phyloP scores from a whole-genome alignment of 2,113 vertebrate genomes.

The Eudyptes chrysolophus region DNA sequence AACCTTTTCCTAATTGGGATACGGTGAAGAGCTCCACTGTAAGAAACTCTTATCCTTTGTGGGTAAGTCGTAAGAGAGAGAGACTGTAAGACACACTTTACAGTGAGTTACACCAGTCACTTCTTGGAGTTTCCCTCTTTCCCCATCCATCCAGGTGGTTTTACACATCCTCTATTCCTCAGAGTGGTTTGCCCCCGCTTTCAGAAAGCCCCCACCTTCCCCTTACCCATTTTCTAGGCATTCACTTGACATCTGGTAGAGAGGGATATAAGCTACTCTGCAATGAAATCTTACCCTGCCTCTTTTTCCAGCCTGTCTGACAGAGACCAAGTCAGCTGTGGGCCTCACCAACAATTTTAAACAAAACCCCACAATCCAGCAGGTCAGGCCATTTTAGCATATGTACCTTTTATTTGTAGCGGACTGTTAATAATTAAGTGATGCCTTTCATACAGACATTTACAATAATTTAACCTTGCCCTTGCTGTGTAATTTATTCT shows the following conservation, averaged over 20 bases:
- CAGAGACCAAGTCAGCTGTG: constrained; percentile 48
- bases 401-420: constrained; percentile 64
- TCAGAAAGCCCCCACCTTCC: not conserved
- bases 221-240: not conserved
- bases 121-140: not conserved
- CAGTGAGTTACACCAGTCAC: not conserved
- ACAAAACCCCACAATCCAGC: constrained; percentile 10
- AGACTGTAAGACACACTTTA: not conserved
- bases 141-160: not conserved
- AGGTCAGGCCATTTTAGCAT: constrained; percentile 58
- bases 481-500: constrained; percentile 60
- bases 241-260: constrained; percentile 32
- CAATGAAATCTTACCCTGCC: constrained; percentile 52
- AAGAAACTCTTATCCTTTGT: not conserved
- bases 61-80: not conserved
- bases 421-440: constrained; percentile 70
- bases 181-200: not conserved
- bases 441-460: constrained; percentile 70
- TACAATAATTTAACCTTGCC: constrained; percentile 70
- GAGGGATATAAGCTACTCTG: not conserved
- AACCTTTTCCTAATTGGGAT: not conserved
- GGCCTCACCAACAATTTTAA: constrained; percentile 39
- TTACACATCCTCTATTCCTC: not conserved
- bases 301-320: constrained; percentile 48
- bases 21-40: not conserved